phyloP scores from a whole-genome alignment of 2,888 invertebrate genomes.

The Odontocolon sp. region DNA sequence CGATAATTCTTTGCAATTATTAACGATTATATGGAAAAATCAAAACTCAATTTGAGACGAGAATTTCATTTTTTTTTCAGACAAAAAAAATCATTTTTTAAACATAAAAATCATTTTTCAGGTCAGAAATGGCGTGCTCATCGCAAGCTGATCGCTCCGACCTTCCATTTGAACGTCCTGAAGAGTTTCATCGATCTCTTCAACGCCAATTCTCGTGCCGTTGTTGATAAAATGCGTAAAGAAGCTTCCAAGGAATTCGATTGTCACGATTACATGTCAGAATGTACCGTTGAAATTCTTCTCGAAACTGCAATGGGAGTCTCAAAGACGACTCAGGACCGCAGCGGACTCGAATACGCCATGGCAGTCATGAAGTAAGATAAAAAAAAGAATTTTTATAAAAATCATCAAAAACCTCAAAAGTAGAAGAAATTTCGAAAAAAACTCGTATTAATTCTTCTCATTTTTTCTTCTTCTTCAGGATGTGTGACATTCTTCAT shows the following conservation, averaged over 20 bases:
- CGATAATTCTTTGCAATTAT: too few species aligned
- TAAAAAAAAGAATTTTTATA: too few species aligned
- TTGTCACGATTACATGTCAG: conserved; percentile 92
- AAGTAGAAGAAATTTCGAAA: neutral
- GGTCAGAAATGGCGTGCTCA: conserved; percentile 93
- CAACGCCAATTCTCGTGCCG: conserved; percentile 90
- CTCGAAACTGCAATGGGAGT: conserved; percentile 95
- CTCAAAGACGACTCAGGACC: conserved; percentile 90
- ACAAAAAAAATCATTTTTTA: neutral
- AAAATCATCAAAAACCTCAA: conserved; percentile 13
- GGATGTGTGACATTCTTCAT: conserved; percentile 92
- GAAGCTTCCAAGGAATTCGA: conserved; percentile 87
- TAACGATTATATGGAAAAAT: too few species aligned
- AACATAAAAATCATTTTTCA: conserved; percentile 74
- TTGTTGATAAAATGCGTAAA: conserved; percentile 87
- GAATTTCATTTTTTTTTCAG: too few species aligned
- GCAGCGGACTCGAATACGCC: conserved; percentile 92
- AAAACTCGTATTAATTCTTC: neutral
- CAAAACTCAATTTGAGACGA: too few species aligned
- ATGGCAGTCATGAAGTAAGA: conserved; percentile 92
- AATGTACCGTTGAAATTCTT: conserved; percentile 91
- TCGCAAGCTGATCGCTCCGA: conserved; percentile 92
- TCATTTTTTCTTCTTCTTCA: conserved; percentile 58
- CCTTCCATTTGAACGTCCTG: conserved; percentile 93
- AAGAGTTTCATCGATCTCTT: conserved; percentile 93